Evolutionary conservation across 2,888 invertebrate species (phyloP), one percentile per base, ranked within the genome.

Genomic region (Sarcophaga caerulescens): DNA sequence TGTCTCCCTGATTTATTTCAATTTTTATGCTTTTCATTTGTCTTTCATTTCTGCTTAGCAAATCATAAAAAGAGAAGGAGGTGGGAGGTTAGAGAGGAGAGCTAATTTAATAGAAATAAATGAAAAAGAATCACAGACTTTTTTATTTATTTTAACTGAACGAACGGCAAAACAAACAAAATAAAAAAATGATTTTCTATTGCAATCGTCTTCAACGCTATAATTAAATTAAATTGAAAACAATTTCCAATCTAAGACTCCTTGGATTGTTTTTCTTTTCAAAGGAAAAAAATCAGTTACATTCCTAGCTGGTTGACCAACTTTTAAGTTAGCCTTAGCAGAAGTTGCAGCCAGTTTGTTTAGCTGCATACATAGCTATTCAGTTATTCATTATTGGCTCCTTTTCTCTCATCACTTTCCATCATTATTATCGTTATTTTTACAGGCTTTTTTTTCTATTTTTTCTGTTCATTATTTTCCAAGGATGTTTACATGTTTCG

Each of bases 181-280:
- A 10, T 1, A 35, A 35, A 35, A 35, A 35, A 6, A 35, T 35
- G 10, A 35, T 35, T 35, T 60, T 11, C 21, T 19, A 19, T 60
- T 21, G 60, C n/a, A 60, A 60, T 11, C 60, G 60, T 19, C 21
- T 60, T 60, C 45, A 10, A 74, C 44, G 14, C 65, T 60, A 71
- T 82, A 85, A 85, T 81, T 81, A 78, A 85, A 81, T 85, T 78
- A 81, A 85, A 81, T 85, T 74, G 78, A 81, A 78, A 70, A 57
- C 60, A 81, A 81, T 83, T 78, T 76, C 44, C 35, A 59, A 10
- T 65, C 59, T 65, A 25, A 60, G 70, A 3, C 76, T 65, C n/a
- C 25, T 76, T 62, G 45, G 25, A 71, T 66, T 59, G 52, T 45
- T 74, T 11, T 44, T 57, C 65, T 60, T 45, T 21, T 25, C 25